Conservation (phyloP, 2,888 invertebrate genomes). For the Drosophila algonquin region DNA sequence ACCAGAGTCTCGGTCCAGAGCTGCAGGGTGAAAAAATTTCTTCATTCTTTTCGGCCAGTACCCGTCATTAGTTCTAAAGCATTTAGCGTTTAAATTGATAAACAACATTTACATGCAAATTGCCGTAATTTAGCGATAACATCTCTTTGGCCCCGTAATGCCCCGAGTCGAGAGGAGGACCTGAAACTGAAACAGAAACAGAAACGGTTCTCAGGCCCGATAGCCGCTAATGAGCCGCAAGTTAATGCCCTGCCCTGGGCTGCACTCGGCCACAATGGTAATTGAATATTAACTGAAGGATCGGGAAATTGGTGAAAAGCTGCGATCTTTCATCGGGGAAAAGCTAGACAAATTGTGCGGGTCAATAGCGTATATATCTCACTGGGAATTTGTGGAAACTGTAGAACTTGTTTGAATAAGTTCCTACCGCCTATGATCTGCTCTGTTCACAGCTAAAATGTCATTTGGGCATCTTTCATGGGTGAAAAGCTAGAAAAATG, state of each 20-base stretch:
- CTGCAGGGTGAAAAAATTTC: constrained; percentile 72
- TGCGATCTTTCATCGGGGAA: not conserved
- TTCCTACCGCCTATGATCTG: no score
- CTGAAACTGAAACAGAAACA: constrained; percentile 11
- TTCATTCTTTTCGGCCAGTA: constrained; percentile 68
- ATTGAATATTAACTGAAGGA: constrained; percentile 57
- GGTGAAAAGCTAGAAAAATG: constrained; percentile 2
- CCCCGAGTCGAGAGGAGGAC: not conserved
- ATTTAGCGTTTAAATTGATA: constrained; percentile 79
- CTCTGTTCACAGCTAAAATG: not conserved
- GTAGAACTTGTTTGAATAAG: no score
- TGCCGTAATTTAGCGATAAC: constrained; percentile 73
- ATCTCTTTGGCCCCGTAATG: constrained; percentile 40
- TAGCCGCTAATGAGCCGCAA: constrained; percentile 57
- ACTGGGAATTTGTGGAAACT: not conserved
- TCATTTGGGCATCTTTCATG: not conserved
- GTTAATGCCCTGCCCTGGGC: constrained; percentile 16
- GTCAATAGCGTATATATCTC: not conserved
- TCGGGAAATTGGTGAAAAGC: not conserved
- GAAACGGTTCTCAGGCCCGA: constrained; percentile 51
- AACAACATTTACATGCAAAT: constrained; percentile 78
- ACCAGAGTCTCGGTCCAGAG: constrained; percentile 39
- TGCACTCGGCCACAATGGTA: constrained; percentile 38
- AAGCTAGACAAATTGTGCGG: constrained; percentile 58
- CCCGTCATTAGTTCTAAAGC: constrained; percentile 74